Conservation (phyloP, 2,113 vertebrate species). For the Stigmatopora argus region DNA sequence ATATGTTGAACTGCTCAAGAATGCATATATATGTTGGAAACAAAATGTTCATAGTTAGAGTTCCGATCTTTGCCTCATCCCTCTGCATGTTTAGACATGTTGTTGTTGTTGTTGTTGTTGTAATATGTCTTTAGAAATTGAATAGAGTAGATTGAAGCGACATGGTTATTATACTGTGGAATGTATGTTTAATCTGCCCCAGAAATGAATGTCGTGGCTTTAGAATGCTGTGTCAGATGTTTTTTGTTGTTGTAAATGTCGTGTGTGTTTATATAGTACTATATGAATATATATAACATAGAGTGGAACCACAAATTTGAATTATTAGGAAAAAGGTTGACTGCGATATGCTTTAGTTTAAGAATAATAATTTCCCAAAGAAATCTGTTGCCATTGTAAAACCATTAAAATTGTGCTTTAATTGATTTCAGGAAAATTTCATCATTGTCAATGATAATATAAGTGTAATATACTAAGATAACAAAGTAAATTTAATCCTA, state of each 20-base stretch:
- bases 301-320: not conserved
- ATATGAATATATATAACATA: not conserved
- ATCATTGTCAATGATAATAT: not conserved
- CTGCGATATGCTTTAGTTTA: no score
- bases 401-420: not conserved
- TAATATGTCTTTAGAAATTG: slow-evolving; percentile 1
- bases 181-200: slow-evolving; percentile 12
- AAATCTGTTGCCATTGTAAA: not conserved
- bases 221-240: slow-evolving; percentile 11
- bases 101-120: not conserved
- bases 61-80: slow-evolving; percentile 10
- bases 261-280: slow-evolving; percentile 8
- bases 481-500: not conserved
- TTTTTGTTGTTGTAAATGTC: slow-evolving; percentile 12
- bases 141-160: not conserved
- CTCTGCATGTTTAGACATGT: slow-evolving; percentile 30
- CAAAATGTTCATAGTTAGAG: not conserved
- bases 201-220: slow-evolving; percentile 20
- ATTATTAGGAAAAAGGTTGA: not conserved
- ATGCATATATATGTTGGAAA: not conserved
- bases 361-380: not conserved
- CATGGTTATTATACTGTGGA: slow-evolving; percentile 1
- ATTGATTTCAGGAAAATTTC: not conserved
- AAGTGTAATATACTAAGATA: not conserved
- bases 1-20: not conserved